Conservation (phyloP, 2,888 invertebrate genomes). For the Phengaris arion region DNA sequence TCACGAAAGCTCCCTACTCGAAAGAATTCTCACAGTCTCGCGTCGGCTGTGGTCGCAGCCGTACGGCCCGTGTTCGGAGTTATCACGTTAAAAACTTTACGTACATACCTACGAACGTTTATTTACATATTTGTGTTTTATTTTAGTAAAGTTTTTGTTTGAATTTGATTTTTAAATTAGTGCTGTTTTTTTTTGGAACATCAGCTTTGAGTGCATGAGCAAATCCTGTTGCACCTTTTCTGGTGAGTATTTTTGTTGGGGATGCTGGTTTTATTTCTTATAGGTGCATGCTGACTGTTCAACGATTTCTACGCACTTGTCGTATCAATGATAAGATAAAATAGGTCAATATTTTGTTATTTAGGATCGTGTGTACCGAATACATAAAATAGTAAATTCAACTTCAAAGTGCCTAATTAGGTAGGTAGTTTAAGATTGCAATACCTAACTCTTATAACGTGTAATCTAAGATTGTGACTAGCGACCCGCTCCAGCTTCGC, state of each 20-base stretch:
- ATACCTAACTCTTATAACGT: neutral
- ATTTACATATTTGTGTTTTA: constrained; percentile 10
- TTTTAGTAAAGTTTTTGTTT: constrained; percentile 24
- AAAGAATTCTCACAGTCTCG: constrained; percentile 57
- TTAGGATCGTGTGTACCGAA: neutral
- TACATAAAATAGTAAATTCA: neutral
- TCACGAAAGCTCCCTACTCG: constrained; percentile 61
- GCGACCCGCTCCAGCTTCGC: no score
- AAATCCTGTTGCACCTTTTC: constrained; percentile 73
- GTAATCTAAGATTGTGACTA: neutral
- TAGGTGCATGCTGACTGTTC: constrained; percentile 2
- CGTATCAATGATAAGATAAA: constrained; percentile 13
- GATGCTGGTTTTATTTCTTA: constrained; percentile 30
- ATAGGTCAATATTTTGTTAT: constrained; percentile 12
- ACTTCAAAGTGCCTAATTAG: neutral
- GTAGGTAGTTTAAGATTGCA: neutral
- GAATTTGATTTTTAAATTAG: constrained; percentile 43
- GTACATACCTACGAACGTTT: constrained; percentile 44
- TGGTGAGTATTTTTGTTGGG: constrained; percentile 61
- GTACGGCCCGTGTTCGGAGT: constrained; percentile 51
- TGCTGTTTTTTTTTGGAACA: constrained; percentile 68
- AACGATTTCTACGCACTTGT: neutral
- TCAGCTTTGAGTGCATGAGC: constrained; percentile 61
- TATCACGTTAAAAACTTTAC: constrained; percentile 69
- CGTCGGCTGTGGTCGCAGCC: constrained; percentile 60